Conservation (phyloP, 1,140 invertebrate genomes). For the Drosophila pseudoobscura region DNA sequence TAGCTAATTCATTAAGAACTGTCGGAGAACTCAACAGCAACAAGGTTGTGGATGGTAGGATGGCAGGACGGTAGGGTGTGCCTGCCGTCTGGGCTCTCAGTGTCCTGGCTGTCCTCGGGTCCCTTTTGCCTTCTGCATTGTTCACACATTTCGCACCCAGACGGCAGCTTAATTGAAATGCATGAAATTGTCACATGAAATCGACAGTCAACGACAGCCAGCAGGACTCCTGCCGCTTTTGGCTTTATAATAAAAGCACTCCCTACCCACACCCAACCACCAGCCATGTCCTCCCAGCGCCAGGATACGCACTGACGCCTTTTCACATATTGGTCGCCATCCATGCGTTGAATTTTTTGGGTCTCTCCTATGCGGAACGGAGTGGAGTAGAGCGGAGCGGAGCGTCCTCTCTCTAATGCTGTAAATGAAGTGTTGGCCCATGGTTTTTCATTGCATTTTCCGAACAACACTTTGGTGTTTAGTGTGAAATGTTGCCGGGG, state of each 20-base stretch:
- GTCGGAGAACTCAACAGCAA: slow-evolving; percentile 37
- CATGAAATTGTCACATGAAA: slow-evolving; percentile 73
- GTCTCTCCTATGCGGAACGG: neutral
- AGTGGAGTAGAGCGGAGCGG: too few species aligned
- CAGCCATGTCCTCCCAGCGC: too few species aligned
- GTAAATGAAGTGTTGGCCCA: slow-evolving; percentile 64
- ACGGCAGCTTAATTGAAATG: slow-evolving; percentile 75
- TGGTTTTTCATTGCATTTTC: slow-evolving; percentile 58
- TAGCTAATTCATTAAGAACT: slow-evolving; percentile 78
- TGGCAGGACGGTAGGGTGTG: too few species aligned
- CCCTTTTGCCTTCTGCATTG: slow-evolving; percentile 34
- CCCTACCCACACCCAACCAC: neutral
- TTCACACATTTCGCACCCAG: slow-evolving; percentile 57
- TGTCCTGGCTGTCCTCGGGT: slow-evolving; percentile 11
- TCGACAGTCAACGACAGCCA: slow-evolving; percentile 62
- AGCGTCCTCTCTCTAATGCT: slow-evolving; percentile 32
- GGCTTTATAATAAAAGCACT: slow-evolving; percentile 64
- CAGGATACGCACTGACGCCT: slow-evolving; percentile 44
- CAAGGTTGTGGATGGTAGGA: neutral
- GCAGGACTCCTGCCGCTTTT: slow-evolving; percentile 16
- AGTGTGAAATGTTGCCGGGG: slow-evolving; percentile 15
- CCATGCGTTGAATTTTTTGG: slow-evolving; percentile 44
- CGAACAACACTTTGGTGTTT: slow-evolving; percentile 28
- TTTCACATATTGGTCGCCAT: slow-evolving; percentile 38
- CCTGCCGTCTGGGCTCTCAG: neutral